These are phyloP conservation scores for Blastobasis lacticolella DNA, from an alignment of 2,888 invertebrate genomes.

Conservation along the genomic window DNA sequence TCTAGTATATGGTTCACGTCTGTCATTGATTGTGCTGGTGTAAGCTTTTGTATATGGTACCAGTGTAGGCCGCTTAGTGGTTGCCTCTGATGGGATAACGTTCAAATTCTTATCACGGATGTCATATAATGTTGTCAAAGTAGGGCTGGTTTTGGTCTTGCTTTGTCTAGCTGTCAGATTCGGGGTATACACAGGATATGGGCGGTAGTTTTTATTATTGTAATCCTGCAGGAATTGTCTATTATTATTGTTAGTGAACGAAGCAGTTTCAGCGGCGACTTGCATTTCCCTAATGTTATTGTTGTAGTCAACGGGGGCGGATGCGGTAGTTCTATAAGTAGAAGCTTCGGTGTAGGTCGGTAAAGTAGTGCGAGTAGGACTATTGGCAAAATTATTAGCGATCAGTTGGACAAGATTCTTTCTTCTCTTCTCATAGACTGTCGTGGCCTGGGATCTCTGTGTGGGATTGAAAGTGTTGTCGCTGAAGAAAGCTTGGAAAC, in stretches of 20 bases:
- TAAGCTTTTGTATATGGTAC: conserved; percentile 60
- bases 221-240: conserved; percentile 60
- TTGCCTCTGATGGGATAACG: conserved; percentile 27
- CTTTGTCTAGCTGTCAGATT: conserved; percentile 35
- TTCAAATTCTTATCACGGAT: conserved; percentile 43
- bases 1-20: conserved; percentile 59
- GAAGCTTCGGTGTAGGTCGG: conserved; percentile 49
- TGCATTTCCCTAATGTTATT: conserved; percentile 77
- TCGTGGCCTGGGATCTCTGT: conserved; percentile 46
- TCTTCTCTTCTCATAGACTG: conserved; percentile 51
- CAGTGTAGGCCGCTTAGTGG: conserved; percentile 56
- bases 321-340: conserved; percentile 43
- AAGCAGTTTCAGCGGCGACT: conserved; percentile 83
- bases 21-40: conserved; percentile 33
- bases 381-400: conserved; percentile 48
- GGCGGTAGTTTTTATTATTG: conserved; percentile 52
- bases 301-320: conserved; percentile 48
- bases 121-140: conserved; percentile 61
- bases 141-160: conserved; percentile 47
- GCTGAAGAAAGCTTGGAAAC: conserved; percentile 46
- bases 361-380: conserved; percentile 40
- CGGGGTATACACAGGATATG: conserved; percentile 61
- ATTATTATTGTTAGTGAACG: conserved; percentile 77
- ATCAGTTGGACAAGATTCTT: conserved; percentile 59
- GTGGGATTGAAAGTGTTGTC: conserved; percentile 47